Base-by-base conservation (phyloP, 2,888 invertebrate species). In the Stenichneumon culpator region DNA sequence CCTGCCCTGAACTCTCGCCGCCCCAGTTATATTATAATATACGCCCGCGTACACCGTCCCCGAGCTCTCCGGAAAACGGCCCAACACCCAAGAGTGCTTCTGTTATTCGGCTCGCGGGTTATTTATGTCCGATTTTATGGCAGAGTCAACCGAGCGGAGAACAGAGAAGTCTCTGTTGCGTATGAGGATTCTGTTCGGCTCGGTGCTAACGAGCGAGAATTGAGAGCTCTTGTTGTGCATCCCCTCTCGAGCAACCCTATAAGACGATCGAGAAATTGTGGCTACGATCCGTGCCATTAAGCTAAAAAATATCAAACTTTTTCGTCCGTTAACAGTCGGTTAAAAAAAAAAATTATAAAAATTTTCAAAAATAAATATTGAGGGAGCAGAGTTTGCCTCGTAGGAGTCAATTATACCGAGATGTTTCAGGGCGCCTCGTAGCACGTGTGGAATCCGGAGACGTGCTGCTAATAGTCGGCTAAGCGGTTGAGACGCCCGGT, bases 401-500 rank as follows among this genome's bases (percentile, higher is more conserved):
- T 85, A 87, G 86, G 87, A 88, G 87, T 89, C 88, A 80, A 82
- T 84, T 84, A 84, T 81, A 82, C 54, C 36, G 65, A 78, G 54
- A 81, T 67, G 79, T 82, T 85, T 70, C 79, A 72, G 85, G 79
- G 86, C 84, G 74, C 86, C 75, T 4, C 54, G 52, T 14, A 86
- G 86, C 90, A 88, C 89, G 89, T 87, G 89, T 86, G 87, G 87
- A 86, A 86, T 87, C 79, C 83, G 57, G 78, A 65, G 82, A 65
- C 68, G 54, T 68, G 80, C 83, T 67, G 83, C 87, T 87, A 87
- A 87, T 91, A 91, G 91, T 91, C 91, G 89, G 87, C 90, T 91
- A 91, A 91, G 91, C 87, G 91, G 88, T 91, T 86, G 89, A 86
- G 88, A 89, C 86, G 87, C 84, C 86, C 84, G 88, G 87, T 84